Evolutionary conservation across 2,888 invertebrate genomes (phyloP), one percentile per base, ranked within the genome.

Genomic region (Nomada flava): DNA sequence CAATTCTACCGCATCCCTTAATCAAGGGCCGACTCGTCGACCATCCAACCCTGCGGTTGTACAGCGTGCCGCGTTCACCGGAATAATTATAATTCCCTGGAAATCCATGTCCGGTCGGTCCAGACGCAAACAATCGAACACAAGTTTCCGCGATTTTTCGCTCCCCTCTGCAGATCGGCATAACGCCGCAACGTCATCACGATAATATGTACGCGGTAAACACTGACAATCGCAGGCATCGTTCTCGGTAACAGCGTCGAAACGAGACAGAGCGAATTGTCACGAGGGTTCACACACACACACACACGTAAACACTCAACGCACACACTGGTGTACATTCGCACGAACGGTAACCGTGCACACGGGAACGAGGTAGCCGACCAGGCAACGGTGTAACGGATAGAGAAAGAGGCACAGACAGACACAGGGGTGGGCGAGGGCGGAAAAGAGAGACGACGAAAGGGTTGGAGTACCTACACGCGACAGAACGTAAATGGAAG

Each of bases 151-250:
- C 55, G 52, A 69, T 83, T 83, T 83, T 83, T 83, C 82, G 26
- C 11, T 20, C 36, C 65, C 59, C 29, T 11, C 42, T 67, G 73
- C 69, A 9, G 57, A 73, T 71, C 73, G 74, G 67, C 83, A 75
- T 82, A 71, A 83, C 82, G 83, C 83, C 83, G 82, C 82, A 83
- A 82, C 83, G 82, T 83, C 83, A 83, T 83, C 82, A 18, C 59
- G 83, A 72, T 83, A 83, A 83, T 83, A 83, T 82, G 83, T 76
- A 47, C 83, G 83, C 65, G 83, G 83, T 82, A 83, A 82, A 83
- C 82, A 82, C 78, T 83, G 82, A 83, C 82, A 78, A 78, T 83
- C 75, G 83, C 78, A 78, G 82, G 75, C 68, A 69, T 57, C 57
- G 52, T 7, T 7, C 9, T 4, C 9, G 11, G 26, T 20, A 23